These are phyloP conservation scores for Brachionus asplanchnoidis DNA, from an alignment of 1,140 invertebrate species.

Conservation along the genomic window DNA sequence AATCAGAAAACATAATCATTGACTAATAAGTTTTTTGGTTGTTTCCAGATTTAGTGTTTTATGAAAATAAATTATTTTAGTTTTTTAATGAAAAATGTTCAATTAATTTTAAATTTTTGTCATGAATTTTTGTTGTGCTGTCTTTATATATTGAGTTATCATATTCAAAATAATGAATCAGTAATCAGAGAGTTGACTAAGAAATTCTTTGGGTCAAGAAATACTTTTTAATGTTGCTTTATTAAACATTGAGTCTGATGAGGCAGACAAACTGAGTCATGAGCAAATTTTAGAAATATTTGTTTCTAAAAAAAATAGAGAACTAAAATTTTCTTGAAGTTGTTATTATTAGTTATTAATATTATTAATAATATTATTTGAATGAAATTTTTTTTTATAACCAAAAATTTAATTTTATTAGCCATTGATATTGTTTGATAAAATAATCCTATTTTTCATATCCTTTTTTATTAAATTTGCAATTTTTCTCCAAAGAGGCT, in stretches of 20 bases:
- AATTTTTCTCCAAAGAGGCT: neutral
- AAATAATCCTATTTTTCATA: neutral
- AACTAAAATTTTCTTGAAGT: neutral
- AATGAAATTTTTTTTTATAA: neutral
- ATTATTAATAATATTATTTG: no score
- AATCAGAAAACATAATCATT: no score
- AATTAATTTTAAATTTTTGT: no score
- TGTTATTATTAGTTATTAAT: neutral
- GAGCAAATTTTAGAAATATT: neutral
- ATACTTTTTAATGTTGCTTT: neutral
- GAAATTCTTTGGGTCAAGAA: neutral
- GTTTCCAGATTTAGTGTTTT: no score
- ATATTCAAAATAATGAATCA: no score
- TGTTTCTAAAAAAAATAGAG: neutral
- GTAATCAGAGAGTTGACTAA: neutral
- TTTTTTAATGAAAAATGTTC: no score
- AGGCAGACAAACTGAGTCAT: neutral
- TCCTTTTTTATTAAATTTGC: neutral
- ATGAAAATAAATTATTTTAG: no score
- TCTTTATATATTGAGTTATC: no score
- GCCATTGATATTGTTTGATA: neutral
- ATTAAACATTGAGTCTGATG: neutral
- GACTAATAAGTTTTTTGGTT: no score
- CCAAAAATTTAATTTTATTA: neutral
- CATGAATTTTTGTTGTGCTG: no score